A percentile compares a stretch with the other conserved stretches of the same genome.
Evolutionary conservation across 2,888 invertebrate genomes (phyloP).

Genomic region (Lasius fuliginosus): DNA sequence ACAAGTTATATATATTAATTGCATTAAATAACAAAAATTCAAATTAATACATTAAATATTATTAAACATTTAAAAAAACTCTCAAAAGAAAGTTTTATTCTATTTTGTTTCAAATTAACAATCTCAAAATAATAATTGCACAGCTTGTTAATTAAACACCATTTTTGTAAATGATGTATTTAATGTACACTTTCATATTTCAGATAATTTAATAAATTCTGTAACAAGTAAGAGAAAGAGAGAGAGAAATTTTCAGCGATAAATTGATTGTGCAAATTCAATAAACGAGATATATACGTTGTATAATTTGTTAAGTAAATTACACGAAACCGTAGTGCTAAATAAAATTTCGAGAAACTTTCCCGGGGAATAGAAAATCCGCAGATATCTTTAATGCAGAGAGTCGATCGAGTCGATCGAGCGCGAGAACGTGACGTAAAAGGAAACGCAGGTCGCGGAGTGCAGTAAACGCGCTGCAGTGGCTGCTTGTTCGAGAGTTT

Average conservation of each 20-base stretch:
- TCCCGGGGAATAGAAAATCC: background rate
- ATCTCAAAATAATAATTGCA: background rate
- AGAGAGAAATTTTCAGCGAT: background rate
- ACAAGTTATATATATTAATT: background rate
- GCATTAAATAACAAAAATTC: background rate
- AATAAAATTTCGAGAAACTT: conserved; percentile 37
- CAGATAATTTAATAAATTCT: background rate
- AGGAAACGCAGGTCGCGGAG: conserved; percentile 52
- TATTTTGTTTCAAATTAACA: background rate
- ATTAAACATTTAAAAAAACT: background rate
- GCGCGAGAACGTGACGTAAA: conserved; percentile 53
- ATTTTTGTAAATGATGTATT: background rate
- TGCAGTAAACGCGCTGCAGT: conserved; percentile 44
- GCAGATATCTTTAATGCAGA: conserved; percentile 21
- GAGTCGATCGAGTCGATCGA: conserved; percentile 45
- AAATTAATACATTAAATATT: too few species aligned
- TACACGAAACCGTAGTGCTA: background rate
- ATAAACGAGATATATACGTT: background rate
- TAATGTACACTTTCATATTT: background rate
- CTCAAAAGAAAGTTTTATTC: background rate
- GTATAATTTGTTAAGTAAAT: conserved; percentile 6
- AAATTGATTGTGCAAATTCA: background rate
- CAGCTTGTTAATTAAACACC: background rate
- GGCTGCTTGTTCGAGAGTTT: conserved; percentile 4
- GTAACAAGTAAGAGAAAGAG: too few species aligned